Conservation (phyloP, 2,888 invertebrate species). For the Synanthedon formicaeformis region DNA sequence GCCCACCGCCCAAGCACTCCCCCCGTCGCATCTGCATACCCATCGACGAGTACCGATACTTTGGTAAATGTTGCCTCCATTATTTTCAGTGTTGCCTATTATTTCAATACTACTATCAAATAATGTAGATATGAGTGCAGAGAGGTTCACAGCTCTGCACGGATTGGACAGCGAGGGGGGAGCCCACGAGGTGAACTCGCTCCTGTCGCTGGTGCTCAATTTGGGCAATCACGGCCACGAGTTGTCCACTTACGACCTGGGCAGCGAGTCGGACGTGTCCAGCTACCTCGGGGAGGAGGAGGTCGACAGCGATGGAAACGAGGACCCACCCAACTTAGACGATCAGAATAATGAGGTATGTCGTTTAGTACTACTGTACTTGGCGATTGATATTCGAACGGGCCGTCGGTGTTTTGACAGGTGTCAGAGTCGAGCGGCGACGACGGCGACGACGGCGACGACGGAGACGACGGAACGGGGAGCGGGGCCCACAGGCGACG, state of each 20-base stretch:
- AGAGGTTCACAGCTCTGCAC: slow-evolving; percentile 41
- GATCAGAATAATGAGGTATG: background rate
- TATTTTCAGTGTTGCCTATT: too few relatives aligned
- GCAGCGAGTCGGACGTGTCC: slow-evolving; percentile 10
- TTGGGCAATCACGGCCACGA: slow-evolving; percentile 55
- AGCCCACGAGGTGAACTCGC: slow-evolving; percentile 61
- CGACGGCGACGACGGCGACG: background rate
- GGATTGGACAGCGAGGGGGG: slow-evolving; percentile 45
- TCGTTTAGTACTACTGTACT: too few relatives aligned
- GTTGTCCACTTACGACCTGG: background rate
- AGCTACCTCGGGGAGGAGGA: slow-evolving; percentile 4
- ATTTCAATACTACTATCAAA: too few relatives aligned
- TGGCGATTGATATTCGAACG: too few relatives aligned
- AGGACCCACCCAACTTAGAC: slow-evolving; percentile 1
- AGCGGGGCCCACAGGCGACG: background rate
- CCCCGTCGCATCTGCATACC: slow-evolving; percentile 43
- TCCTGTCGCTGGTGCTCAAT: slow-evolving; percentile 54
- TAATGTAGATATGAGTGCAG: slow-evolving; percentile 13
- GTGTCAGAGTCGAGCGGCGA: background rate
- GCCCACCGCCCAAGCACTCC: slow-evolving; percentile 13
- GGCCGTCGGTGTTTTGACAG: background rate
- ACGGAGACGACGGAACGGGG: background rate
- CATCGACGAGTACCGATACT: slow-evolving; percentile 41
- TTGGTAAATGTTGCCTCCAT: slow-evolving; percentile 21
- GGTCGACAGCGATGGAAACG: slow-evolving; percentile 5